These are phyloP conservation scores for Chymomyza fuscimana DNA, from an alignment of 2,888 invertebrate species.

Conservation along the genomic window DNA sequence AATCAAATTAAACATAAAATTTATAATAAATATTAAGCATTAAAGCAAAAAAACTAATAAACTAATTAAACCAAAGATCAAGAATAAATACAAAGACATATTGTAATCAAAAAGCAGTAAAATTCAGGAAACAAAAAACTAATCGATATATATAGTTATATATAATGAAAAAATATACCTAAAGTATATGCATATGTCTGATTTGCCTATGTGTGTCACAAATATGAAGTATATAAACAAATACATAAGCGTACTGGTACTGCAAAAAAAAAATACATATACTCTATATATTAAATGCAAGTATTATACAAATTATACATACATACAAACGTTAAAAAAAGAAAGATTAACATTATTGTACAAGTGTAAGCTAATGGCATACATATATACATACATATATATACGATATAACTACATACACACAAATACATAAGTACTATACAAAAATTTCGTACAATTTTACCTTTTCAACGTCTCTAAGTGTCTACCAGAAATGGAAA, in stretches of 20 bases:
- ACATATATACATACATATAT: slow-evolving; percentile 27
- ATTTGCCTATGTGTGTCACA: slow-evolving; percentile 28
- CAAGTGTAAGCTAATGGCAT: slow-evolving; percentile 18
- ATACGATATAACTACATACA: slow-evolving; percentile 26
- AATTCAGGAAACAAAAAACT: slow-evolving; percentile 1
- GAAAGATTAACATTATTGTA: slow-evolving; percentile 15
- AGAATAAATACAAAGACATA: slow-evolving; percentile 14
- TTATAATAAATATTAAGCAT: neutral
- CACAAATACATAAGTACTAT: slow-evolving; percentile 29
- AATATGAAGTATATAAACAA: slow-evolving; percentile 32
- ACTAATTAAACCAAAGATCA: slow-evolving; percentile 14
- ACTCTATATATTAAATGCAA: slow-evolving; percentile 5
- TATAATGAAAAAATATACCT: neutral
- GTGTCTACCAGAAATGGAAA: slow-evolving; percentile 69
- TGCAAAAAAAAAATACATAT: no score
- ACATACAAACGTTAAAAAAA: slow-evolving; percentile 3
- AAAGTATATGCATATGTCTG: slow-evolving; percentile 45
- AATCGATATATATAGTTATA: slow-evolving; percentile 16
- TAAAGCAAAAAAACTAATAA: slow-evolving; percentile 12
- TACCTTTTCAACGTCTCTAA: slow-evolving; percentile 75
- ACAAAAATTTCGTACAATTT: slow-evolving; percentile 64
- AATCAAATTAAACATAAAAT: slow-evolving; percentile 32
- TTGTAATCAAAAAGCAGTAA: slow-evolving; percentile 3
- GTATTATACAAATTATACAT: slow-evolving; percentile 34
- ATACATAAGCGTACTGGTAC: slow-evolving; percentile 22